These are phyloP conservation scores for Salvelinus namaycush DNA, from an alignment of 2,113 vertebrate genomes.

Conservation along the genomic window DNA sequence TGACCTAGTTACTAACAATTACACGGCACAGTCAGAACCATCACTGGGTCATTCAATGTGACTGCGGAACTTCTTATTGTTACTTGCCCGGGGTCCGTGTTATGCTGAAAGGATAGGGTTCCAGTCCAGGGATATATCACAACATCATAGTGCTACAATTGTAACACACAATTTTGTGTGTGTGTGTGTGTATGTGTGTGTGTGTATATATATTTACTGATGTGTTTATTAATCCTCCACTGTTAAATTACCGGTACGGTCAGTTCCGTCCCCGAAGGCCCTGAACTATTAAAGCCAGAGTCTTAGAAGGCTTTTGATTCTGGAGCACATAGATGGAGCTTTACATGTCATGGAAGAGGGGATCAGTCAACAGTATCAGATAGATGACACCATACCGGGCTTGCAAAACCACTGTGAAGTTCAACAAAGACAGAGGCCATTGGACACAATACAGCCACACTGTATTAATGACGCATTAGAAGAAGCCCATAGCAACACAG, in stretches of 20 bases:
- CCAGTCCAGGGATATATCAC: no score
- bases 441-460: neutral
- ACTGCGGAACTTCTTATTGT: no score
- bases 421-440: slow-evolving; percentile 16
- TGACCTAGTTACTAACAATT: no score
- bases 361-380: slow-evolving; percentile 26
- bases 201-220: neutral
- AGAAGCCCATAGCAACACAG: neutral
- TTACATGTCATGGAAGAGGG: neutral
- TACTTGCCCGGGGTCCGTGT: no score
- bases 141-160: no score
- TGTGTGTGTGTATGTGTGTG: no score
- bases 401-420: slow-evolving; percentile 37
- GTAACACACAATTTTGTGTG: no score
- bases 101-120: no score
- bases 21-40: no score
- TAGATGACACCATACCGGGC: slow-evolving; percentile 31
- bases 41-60: no score
- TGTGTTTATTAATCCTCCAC: slow-evolving; percentile 25
- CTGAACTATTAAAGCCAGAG: neutral
- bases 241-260: neutral
- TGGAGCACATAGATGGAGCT: neutral
- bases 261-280: slow-evolving; percentile 2
- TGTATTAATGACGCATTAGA: slow-evolving; percentile 16
- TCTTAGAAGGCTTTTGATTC: neutral